Base-by-base conservation (phyloP, 2,113 vertebrate genomes). In the Sylvicapra grimmia region DNA sequence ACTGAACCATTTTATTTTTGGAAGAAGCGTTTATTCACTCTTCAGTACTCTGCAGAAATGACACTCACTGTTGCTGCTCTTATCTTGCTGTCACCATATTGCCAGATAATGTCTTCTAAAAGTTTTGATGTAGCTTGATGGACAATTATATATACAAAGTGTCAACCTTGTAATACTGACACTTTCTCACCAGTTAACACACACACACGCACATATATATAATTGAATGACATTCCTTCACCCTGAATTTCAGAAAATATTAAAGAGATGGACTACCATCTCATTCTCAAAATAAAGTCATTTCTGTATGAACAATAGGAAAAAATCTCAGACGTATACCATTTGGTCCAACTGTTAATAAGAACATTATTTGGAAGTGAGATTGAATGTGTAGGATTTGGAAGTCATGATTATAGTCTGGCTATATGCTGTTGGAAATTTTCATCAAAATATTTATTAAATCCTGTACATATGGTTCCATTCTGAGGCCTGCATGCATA, bases 391-490 rank as follows among this genome's bases (percentile, higher is more conserved):
- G n/a, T 82, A 93, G 88, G 89, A 89, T 89, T 97, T 98, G 95
- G 93, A 97, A 95, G 47, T 80, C 92, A 75, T 90, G 82, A 61
- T 89, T 68, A 65, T 65, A 94, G 88, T 83, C 85, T 97, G 65
- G 77, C 80, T 96, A 33, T 90, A 47, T 91, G 59, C 79, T 84
- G 31, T n/a, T 97, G 94, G 97, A 96, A 98, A 92, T 58, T 90
- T 94, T 97, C 92, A 97, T 97, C 96, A 97, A 96, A 95, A 94
- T 94, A 89, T 96, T 97, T 97, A 97, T 97, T 95, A 97, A 93
- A 97, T 89, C 86, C 83, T 94, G 53, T 90, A 29, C 97, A 98
- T 94, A 86, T 98, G 97, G 94, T 97, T 97, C 86, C 83, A 61
- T 95, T 97, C 97, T 83, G 83, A 94, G 86, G 65, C 31, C 4